phyloP scores from a whole-genome alignment of 1,140 invertebrate species.

The Akabosia matsudoensis region DNA sequence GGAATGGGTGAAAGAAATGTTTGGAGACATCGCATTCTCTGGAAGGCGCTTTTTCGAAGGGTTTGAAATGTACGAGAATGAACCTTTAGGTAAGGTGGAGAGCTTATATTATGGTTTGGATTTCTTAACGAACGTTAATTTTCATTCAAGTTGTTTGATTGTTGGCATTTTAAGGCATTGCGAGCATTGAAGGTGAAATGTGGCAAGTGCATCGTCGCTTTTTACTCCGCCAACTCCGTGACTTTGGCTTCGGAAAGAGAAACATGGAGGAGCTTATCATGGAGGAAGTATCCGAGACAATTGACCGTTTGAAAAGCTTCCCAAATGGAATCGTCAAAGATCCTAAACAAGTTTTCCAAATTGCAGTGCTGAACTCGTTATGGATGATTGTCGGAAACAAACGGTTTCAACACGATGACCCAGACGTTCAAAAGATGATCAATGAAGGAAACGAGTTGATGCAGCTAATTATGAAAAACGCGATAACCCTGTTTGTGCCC shows the following conservation, averaged over 20 bases:
- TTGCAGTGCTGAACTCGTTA: background rate
- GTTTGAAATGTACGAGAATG: background rate
- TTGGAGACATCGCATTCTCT: background rate
- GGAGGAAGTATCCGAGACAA: background rate
- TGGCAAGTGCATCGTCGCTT: background rate
- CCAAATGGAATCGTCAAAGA: background rate
- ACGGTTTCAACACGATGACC: background rate
- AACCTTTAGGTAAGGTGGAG: background rate
- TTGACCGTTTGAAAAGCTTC: background rate
- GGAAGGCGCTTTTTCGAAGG: background rate
- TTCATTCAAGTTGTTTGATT: background rate
- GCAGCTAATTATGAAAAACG: background rate
- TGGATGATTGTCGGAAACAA: background rate
- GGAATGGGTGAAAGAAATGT: background rate
- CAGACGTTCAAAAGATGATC: background rate
- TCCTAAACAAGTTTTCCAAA: background rate
- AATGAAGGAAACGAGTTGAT: background rate
- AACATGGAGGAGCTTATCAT: background rate
- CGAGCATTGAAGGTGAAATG: slow-evolving; percentile 2
- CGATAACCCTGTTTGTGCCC: background rate
- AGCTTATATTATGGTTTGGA: background rate
- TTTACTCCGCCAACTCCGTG: slow-evolving; percentile 2
- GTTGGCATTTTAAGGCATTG: too few species aligned
- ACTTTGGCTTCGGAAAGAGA: background rate
- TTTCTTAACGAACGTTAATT: background rate